These are phyloP conservation scores for Laupala kohalensis DNA, from an alignment of 1,140 invertebrate genomes.

Conservation along the genomic window DNA sequence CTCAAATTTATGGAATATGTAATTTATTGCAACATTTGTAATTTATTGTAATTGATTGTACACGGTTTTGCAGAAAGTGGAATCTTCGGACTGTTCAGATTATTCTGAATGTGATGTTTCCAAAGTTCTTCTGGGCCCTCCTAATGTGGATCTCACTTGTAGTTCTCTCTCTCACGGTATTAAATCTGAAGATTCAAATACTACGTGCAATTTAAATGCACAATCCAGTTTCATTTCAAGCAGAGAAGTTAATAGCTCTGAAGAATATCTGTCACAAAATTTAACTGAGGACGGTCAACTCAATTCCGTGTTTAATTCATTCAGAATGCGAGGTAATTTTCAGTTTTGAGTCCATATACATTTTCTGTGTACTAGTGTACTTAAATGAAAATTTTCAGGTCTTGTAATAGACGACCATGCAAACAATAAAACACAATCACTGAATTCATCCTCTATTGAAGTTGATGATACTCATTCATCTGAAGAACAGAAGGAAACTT, in stretches of 20 bases:
- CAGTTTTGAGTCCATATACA: too few relatives aligned
- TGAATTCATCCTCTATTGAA: not conserved
- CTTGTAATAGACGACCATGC: not conserved
- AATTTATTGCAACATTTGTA: too few relatives aligned
- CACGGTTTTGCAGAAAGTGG: not conserved
- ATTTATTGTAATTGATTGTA: not conserved
- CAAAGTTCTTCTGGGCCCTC: not conserved
- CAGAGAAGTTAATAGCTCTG: not conserved
- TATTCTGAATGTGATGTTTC: not conserved
- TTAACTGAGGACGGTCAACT: not conserved
- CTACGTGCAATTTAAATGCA: not conserved
- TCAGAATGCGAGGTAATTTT: not conserved
- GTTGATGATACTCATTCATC: not conserved
- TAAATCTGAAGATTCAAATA: not conserved
- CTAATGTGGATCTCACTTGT: not conserved
- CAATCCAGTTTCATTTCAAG: not conserved
- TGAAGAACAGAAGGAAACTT: not conserved
- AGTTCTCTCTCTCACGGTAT: not conserved
- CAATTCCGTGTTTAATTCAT: not conserved
- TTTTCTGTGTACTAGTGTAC: not conserved
- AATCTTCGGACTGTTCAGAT: not conserved
- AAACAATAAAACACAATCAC: not conserved
- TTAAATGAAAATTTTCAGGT: not conserved
- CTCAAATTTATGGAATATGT: too few relatives aligned
- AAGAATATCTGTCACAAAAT: not conserved